These are phyloP conservation scores for Apis cerana DNA, from an alignment of 1,140 invertebrate genomes.

Conservation along the genomic window DNA sequence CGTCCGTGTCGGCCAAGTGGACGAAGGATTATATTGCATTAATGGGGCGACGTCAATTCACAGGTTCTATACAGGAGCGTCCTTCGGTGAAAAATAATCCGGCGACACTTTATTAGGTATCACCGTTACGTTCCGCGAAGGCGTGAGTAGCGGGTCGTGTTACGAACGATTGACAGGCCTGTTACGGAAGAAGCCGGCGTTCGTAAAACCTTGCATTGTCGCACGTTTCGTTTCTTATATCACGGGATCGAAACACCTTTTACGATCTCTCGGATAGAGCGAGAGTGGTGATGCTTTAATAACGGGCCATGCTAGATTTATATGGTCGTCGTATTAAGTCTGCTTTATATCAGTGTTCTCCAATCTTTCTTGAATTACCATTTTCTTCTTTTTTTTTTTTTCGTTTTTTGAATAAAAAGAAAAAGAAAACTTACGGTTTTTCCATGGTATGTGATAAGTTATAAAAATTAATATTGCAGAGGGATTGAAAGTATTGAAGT, in stretches of 20 bases:
- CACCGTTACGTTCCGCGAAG: conserved; percentile 35
- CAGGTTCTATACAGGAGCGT: neutral
- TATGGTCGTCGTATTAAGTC: neutral
- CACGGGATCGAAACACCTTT: conserved; percentile 42
- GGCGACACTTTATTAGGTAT: conserved; percentile 45
- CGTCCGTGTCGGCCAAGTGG: too few species aligned
- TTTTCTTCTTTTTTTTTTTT: too few species aligned
- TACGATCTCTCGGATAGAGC: conserved; percentile 25
- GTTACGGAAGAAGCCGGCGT: conserved; percentile 17
- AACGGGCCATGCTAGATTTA: conserved; percentile 1
- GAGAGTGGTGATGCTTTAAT: conserved; percentile 24
- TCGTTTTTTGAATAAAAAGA: too few species aligned
- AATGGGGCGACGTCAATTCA: conserved; percentile 45
- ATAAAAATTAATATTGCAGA: too few species aligned
- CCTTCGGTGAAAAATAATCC: conserved; percentile 45
- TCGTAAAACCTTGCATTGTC: conserved; percentile 35
- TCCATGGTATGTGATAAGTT: too few species aligned
- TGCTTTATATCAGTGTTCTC: neutral
- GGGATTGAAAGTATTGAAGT: too few species aligned
- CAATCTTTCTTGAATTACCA: too few species aligned
- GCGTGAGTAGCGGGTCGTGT: conserved; percentile 41
- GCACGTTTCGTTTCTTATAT: conserved; percentile 31
- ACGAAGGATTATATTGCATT: conserved; percentile 42
- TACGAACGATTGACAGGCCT: conserved; percentile 40
- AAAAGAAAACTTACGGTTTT: too few species aligned